Percentiles rank a stretch among this genome's conserved stretches.
phyloP scores from a whole-genome alignment of 2,888 invertebrate genomes.

The Eilema sororculum region DNA sequence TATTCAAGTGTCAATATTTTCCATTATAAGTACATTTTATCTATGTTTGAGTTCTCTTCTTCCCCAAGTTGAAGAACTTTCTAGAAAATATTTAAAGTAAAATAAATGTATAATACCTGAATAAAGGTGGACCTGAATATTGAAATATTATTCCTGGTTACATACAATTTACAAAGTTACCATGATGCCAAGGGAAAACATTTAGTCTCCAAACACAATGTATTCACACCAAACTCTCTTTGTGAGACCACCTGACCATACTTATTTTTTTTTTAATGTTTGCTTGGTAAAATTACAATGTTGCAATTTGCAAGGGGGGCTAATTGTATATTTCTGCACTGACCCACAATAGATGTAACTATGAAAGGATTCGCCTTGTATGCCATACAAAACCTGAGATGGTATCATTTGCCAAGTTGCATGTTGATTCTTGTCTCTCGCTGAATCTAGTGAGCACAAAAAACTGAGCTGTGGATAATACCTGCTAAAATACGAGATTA shows the following conservation, averaged over 20 bases:
- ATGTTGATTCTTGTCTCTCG: background rate
- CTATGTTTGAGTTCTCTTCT: background rate
- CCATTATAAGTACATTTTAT: background rate
- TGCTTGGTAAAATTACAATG: background rate
- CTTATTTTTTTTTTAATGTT: too few species aligned
- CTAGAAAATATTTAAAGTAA: background rate
- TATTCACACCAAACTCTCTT: background rate
- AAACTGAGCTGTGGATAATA: background rate
- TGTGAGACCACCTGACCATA: too few species aligned
- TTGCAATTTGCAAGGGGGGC: background rate
- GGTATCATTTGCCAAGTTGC: background rate
- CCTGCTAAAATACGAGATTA: background rate
- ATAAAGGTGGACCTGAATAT: background rate
- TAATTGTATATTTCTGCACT: background rate
- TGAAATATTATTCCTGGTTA: background rate
- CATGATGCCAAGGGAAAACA: too few species aligned
- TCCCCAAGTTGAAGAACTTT: background rate
- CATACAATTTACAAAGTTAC: background rate
- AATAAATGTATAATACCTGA: background rate
- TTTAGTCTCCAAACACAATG: background rate
- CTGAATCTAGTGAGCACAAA: background rate
- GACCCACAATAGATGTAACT: conserved; percentile 8
- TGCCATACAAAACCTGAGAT: background rate
- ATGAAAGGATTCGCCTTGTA: conserved; percentile 6
- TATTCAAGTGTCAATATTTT: background rate